Evolutionary conservation across 2,797 vertebrate genomes (phyloP), one percentile per base, ranked within the genome.

Genomic region (Gambusia yucatana): DNA sequence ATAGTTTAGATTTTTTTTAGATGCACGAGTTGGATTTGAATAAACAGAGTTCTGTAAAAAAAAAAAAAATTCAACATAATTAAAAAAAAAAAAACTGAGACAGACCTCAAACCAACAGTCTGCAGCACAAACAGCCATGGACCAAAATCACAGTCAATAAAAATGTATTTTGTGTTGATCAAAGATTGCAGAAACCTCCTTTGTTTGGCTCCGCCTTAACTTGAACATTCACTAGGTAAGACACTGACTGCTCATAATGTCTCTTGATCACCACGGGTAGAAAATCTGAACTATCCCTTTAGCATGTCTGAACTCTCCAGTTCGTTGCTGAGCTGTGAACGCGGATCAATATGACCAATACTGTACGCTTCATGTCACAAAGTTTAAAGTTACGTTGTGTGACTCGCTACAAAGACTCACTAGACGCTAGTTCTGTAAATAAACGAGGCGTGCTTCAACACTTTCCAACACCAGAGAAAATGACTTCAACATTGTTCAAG

Each of bases 331-430:
- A 69, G 41, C 73, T 22, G 76, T 85, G 85, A 86, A 89, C 69
- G 86, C 91, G 69, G 91, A 94, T 95, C 94, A 95, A 94, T 94
- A 93, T 95, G 94, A 95, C 95, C 94, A 89, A 90, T 87, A 90
- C 77, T 84, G 88, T 88, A 80, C 87, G 91, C 70, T 57, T 87
- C 78, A 85, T 89, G 81, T 86, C 85, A 92, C 86, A 82, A 13
- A 59, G 82, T 69, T 84, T 72, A 71, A 86, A 89, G 81, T 80
- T 44, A 55, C 83, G 78, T 14, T 74, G 50, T 77, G 77, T 30
- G 65, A 82, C 85, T 76, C 79, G 82, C 75, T 46, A 61, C 80
- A 82, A 65, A 85, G 47, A 73, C 70, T 75, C 70, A 6, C 20
- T 52, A 33, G 70, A 43, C 47, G 28, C 14, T 77, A 75, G 72